These are phyloP conservation scores for Nasonovia ribisnigri DNA, from an alignment of 2,888 invertebrate genomes.

Conservation along the genomic window DNA sequence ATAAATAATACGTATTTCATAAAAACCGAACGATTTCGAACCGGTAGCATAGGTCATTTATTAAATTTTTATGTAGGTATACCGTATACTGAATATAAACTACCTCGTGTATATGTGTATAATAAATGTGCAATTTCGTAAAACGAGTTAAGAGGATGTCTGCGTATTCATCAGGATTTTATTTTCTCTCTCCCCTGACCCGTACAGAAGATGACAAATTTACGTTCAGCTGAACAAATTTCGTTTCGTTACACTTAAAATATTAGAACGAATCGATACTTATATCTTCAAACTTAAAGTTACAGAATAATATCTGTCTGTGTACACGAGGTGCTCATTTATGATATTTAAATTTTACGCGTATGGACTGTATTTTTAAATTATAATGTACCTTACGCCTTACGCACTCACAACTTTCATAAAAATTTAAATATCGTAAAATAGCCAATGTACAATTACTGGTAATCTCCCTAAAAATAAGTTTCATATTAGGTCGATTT, in stretches of 20 bases:
- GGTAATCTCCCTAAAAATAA: not conserved
- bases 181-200: not conserved
- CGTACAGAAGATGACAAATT: not conserved
- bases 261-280: not conserved
- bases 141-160: not conserved
- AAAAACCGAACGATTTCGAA: not conserved
- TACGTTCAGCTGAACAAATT: not conserved
- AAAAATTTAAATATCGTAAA: not conserved
- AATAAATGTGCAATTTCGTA: not conserved
- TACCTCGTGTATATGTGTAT: not conserved
- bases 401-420: not conserved
- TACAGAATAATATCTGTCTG: not conserved
- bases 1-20: not conserved
- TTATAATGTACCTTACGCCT: not conserved
- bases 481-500: not conserved
- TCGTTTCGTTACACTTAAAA: not conserved
- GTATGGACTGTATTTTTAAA: not conserved
- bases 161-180: not conserved
- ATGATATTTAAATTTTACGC: not conserved
- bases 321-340: not conserved
- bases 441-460: not conserved
- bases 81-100: not conserved
- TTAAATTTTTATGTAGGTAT: not conserved
- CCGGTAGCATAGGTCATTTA: not conserved
- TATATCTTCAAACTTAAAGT: not conserved